phyloP scores from a whole-genome alignment of 2,797 vertebrate genomes.

The Rhabdophis nuchalis region DNA sequence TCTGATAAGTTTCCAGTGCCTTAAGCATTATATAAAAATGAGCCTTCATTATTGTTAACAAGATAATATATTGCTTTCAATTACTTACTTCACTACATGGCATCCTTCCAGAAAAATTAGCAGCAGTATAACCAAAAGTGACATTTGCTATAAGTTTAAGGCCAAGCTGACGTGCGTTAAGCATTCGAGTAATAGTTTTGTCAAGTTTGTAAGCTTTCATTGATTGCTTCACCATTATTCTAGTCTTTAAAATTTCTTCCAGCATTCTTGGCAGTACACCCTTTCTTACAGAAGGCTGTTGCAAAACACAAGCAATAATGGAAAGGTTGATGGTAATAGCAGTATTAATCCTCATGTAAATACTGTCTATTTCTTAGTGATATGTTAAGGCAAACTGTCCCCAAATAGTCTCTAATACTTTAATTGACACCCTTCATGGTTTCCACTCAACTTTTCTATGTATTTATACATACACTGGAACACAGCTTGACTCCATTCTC shows the following conservation, averaged over 20 bases:
- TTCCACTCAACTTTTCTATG: not conserved
- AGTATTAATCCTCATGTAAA: not conserved
- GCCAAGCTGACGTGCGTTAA: conserved; percentile 92
- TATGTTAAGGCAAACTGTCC: not conserved
- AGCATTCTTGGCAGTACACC: conserved; percentile 93
- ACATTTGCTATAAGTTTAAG: conserved; percentile 96
- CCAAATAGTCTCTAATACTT: not conserved
- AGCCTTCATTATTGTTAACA: not conserved
- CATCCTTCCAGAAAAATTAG: conserved; percentile 95
- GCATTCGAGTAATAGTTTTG: conserved; percentile 84
- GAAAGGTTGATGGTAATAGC: not conserved
- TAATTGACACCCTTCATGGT: not conserved
- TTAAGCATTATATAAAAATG: not conserved
- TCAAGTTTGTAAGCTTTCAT: conserved; percentile 90
- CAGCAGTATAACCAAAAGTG: conserved; percentile 91
- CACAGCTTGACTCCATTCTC: not conserved
- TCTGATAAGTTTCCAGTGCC: not conserved
- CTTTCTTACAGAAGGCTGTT: conserved; percentile 86
- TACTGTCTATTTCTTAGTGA: not conserved
- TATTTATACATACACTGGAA: not conserved
- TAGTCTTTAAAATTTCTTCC: conserved; percentile 91
- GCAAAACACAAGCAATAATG: not conserved
- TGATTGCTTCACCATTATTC: conserved; percentile 95
- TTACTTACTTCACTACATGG: conserved; percentile 85
- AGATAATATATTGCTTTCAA: conserved; percentile 5